These are phyloP conservation scores for Sebastes iracundus DNA, from an alignment of 2,797 vertebrate species.

Conservation along the genomic window DNA sequence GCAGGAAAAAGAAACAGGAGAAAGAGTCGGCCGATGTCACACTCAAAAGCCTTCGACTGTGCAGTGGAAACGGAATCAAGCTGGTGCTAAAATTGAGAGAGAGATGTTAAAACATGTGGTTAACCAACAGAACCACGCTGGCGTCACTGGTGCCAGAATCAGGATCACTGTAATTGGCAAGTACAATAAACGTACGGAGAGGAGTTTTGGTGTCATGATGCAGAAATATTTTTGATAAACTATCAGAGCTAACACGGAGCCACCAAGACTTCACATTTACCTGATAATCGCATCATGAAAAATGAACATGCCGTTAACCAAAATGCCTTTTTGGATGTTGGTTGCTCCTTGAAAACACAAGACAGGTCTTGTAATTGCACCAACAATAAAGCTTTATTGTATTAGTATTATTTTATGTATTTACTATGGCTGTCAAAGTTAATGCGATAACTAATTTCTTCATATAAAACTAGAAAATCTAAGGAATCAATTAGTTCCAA, in stretches of 20 bases:
- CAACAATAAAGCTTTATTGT: not conserved
- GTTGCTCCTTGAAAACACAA: not conserved
- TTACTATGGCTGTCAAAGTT: no score
- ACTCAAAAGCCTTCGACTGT: not conserved
- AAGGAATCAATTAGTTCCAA: no score
- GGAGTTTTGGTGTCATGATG: constrained; percentile 11
- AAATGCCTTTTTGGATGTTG: not conserved
- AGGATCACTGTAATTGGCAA: not conserved
- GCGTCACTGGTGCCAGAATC: not conserved
- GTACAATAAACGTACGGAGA: not conserved
- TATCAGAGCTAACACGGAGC: not conserved
- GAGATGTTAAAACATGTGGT: constrained; percentile 15
- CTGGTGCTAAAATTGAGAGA: constrained; percentile 7
- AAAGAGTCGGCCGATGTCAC: not conserved
- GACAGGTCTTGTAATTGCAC: not conserved
- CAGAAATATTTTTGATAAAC: not conserved
- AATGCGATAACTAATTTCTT: no score
- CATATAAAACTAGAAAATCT: no score
- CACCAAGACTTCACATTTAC: not conserved
- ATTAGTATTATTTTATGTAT: not conserved
- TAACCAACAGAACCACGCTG: not conserved
- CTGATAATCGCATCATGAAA: not conserved
- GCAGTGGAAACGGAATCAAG: not conserved
- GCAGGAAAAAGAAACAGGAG: not conserved
- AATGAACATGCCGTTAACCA: not conserved